A percentile compares a stretch with the other conserved stretches of the same genome.
Evolutionary conservation across 1,140 invertebrate species (phyloP).

Genomic region (Pogonomyrmex californicus): DNA sequence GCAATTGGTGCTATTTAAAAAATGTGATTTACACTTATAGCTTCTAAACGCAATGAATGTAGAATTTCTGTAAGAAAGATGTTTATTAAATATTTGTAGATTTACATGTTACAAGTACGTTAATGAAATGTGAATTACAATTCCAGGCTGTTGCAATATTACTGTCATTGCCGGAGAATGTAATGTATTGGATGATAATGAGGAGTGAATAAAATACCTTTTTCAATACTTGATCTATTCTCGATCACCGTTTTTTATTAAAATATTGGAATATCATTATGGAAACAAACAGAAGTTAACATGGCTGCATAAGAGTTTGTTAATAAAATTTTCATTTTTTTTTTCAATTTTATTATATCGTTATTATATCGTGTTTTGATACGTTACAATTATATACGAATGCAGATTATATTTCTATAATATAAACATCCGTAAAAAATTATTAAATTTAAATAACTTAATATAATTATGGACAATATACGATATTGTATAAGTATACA

Average conservation of each 20-base stretch:
- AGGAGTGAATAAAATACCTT: constrained; percentile 74
- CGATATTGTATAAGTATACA: neutral
- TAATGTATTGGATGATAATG: constrained; percentile 70
- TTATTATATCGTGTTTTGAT: constrained; percentile 16
- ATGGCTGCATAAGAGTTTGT: neutral
- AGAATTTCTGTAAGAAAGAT: constrained; percentile 54
- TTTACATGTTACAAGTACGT: constrained; percentile 63
- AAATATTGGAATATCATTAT: neutral
- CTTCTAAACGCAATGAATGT: constrained; percentile 64
- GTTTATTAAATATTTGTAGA: constrained; percentile 69
- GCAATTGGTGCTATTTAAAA: constrained; percentile 59
- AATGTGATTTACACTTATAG: constrained; percentile 62
- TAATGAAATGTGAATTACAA: constrained; percentile 56
- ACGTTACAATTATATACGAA: neutral
- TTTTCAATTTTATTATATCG: neutral
- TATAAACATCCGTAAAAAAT: neutral
- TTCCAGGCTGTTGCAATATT: constrained; percentile 70
- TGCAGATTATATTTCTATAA: neutral
- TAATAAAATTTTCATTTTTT: constrained; percentile 1
- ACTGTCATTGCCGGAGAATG: constrained; percentile 66
- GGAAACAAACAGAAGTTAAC: neutral
- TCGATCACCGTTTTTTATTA: neutral
- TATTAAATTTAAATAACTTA: constrained; percentile 18
- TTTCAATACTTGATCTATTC: constrained; percentile 63
- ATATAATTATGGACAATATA: constrained; percentile 18